Conservation (phyloP, 2,113 vertebrate genomes). For the Cinclus mexicanus region DNA sequence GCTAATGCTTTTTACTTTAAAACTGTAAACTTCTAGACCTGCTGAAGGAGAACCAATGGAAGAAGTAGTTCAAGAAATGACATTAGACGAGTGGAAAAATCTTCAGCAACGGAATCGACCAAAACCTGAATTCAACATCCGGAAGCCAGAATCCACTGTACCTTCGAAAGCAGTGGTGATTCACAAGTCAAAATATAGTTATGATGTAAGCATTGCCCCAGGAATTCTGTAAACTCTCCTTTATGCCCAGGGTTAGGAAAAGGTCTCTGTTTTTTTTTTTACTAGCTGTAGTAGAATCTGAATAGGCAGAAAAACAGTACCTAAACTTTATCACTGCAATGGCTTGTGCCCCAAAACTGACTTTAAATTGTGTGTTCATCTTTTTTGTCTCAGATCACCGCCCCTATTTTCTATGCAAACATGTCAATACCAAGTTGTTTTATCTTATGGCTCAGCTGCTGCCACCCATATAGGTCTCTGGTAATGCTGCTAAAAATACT, state of each 20-base stretch:
- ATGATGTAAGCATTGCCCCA: conserved; percentile 78
- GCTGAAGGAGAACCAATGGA: conserved; percentile 74
- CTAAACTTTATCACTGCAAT: background rate
- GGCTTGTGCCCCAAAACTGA: background rate
- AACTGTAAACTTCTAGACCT: conserved; percentile 69
- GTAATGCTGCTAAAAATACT: background rate
- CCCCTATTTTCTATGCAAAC: background rate
- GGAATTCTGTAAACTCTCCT: conserved; percentile 13
- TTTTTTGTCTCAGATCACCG: background rate
- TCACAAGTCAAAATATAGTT: conserved; percentile 85
- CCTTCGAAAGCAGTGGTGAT: conserved; percentile 95
- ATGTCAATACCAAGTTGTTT: background rate
- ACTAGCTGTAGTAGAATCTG: background rate
- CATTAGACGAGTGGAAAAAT: conserved; percentile 94
- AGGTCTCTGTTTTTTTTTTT: background rate
- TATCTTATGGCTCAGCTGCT: background rate
- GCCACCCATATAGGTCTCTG: background rate
- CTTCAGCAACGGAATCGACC: conserved; percentile 86
- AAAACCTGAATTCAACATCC: conserved; percentile 92
- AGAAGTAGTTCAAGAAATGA: conserved; percentile 89
- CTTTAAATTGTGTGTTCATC: background rate
- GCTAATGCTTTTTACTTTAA: conserved; percentile 53
- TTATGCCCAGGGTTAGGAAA: background rate
- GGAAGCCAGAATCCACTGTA: conserved; percentile 86
- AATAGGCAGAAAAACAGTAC: background rate